Conservation (phyloP, 2,113 vertebrate species). For the Vanacampus margaritifer region DNA sequence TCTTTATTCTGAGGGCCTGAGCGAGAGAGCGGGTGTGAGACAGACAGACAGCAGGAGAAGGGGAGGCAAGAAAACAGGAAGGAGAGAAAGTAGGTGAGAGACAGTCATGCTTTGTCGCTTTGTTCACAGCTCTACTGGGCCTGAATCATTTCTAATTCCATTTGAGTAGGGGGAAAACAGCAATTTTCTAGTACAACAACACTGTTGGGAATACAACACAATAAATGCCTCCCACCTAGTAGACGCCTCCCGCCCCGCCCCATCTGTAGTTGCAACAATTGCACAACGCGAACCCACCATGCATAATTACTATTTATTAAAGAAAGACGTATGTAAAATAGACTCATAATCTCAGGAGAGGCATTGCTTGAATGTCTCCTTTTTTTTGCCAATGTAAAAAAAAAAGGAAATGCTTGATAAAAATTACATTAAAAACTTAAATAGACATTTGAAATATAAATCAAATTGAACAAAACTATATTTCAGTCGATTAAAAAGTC, state of each 20-base stretch:
- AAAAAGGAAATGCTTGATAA: too few relatives aligned
- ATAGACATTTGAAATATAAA: too few relatives aligned
- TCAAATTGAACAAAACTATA: too few relatives aligned
- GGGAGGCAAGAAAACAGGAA: constrained; percentile 22
- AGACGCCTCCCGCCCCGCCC: neutral
- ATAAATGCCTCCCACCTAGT: neutral
- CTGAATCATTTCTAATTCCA: constrained; percentile 15
- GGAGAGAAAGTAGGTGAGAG: constrained; percentile 59
- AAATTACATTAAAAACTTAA: too few relatives aligned
- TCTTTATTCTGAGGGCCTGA: constrained; percentile 83
- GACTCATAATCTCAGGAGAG: too few relatives aligned
- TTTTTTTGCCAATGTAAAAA: too few relatives aligned
- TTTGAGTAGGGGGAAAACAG: constrained; percentile 7
- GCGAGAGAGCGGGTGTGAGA: constrained; percentile 16
- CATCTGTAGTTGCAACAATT: neutral
- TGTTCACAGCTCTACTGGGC: constrained; percentile 50
- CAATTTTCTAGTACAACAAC: constrained; percentile 7
- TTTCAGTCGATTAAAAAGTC: too few relatives aligned
- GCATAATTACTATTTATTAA: neutral
- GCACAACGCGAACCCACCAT: neutral
- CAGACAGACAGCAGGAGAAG: constrained; percentile 39
- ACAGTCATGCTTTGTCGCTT: constrained; percentile 49
- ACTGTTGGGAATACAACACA: constrained; percentile 7
- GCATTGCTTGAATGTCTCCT: too few relatives aligned
- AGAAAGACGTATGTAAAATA: too few relatives aligned